Conservation (phyloP, 2,113 vertebrate species). For the Periophthalmus modestus region DNA sequence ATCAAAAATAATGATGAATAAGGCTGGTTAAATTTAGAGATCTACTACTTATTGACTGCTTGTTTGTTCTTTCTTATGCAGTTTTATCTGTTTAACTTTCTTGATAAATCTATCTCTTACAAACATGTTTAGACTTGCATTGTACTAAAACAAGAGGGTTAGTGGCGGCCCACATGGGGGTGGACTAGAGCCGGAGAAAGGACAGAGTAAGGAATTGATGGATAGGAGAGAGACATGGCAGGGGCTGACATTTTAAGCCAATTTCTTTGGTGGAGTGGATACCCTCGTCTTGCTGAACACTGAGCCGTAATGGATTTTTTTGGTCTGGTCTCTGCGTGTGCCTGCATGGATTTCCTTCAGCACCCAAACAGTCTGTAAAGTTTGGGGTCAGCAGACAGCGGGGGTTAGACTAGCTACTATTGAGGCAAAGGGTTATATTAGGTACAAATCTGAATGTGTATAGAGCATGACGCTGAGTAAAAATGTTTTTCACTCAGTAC, state of each 20-base stretch:
- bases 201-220: slow-evolving; percentile 40
- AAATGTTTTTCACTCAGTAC: neutral
- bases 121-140: neutral
- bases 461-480: neutral
- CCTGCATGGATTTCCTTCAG: slow-evolving; percentile 24
- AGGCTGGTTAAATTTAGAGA: neutral
- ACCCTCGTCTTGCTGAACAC: slow-evolving; percentile 32
- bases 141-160: neutral
- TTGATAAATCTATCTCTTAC: neutral
- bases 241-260: slow-evolving; percentile 64
- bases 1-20: too few species aligned
- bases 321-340: slow-evolving; percentile 2
- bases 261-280: slow-evolving; percentile 48
- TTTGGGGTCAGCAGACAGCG: slow-evolving; percentile 31
- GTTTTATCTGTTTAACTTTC: neutral
- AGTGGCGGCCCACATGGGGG: slow-evolving; percentile 12
- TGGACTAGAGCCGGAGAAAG: slow-evolving; percentile 15
- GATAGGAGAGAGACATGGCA: slow-evolving; percentile 52
- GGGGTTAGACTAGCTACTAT: neutral
- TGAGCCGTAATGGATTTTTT: slow-evolving; percentile 42
- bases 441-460: neutral
- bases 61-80: neutral
- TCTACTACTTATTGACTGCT: neutral
- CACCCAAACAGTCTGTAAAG: slow-evolving; percentile 35
- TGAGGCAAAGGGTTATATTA: neutral